Evolutionary conservation across 92 coral and sea anemone genomes (phyloP).

Genomic region (Epizoanthus scotinus): DNA sequence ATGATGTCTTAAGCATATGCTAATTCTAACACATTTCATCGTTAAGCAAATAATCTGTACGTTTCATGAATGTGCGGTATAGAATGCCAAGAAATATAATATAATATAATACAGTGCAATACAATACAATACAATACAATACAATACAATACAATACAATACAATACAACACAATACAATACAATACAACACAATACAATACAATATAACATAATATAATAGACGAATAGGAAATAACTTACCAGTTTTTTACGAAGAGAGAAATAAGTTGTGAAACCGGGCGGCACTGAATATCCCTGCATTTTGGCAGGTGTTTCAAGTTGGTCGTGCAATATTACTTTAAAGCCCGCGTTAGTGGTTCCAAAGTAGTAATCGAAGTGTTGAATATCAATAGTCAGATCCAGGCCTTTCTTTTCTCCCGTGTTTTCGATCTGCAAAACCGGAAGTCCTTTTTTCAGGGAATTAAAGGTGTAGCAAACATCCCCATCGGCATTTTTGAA

Average conservation of each 20-base stretch:
- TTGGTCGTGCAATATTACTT: constrained; percentile 80
- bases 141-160: no score
- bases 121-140: no score
- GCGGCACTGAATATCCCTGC: constrained; percentile 84
- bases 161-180: no score
- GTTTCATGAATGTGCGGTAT: no score
- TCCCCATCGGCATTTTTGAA: constrained; percentile 78
- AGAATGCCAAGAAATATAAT: no score
- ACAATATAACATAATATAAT: no score
- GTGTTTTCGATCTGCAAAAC: constrained; percentile 47
- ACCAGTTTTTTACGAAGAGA: constrained; percentile 74
- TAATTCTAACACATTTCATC: no score
- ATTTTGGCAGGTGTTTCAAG: constrained; percentile 83
- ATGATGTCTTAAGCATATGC: no score
- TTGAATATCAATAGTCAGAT: constrained; percentile 62
- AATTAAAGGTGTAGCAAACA: constrained; percentile 76
- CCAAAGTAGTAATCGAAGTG: constrained; percentile 78
- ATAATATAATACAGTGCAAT: no score
- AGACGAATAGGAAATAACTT: neutral
- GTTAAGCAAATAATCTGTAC: no score
- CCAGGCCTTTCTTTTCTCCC: constrained; percentile 64
- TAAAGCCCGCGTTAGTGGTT: constrained; percentile 77
- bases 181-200: no score
- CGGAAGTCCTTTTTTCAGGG: constrained; percentile 49
- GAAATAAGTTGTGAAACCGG: constrained; percentile 87